Evolutionary conservation across 2,797 vertebrate species (phyloP), one percentile per base, ranked within the genome.

Genomic region (Lophotriccus pileatus): DNA sequence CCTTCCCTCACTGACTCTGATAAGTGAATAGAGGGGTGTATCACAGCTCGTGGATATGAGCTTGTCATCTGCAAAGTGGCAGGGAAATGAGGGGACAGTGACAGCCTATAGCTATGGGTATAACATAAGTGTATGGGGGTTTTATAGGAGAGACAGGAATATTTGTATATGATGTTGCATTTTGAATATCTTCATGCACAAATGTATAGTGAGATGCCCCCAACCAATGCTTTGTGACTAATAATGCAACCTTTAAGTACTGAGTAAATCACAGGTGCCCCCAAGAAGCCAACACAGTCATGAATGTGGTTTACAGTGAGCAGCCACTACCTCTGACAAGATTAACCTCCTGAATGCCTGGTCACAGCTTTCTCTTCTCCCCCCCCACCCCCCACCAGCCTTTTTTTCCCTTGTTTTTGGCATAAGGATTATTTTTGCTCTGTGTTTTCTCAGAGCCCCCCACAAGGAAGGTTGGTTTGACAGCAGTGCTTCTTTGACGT

Each of bases 101-200:
- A 50, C 14, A 53, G 7, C 34, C 37, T 25, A 2, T 8, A 27
- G 27, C 7, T 56, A 0, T 43, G 32, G 39, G 28, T 24, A 0
- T 21, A 56, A 43, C 0, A 2, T 2, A 24, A 34, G 34, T 12
- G 30, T 12, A 2, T 10, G 28, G 5, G 6, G n/a, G 4, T 2
- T 60, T 60, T 53, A 11, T 30, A 34, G 58, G 30, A 41, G 27
- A 52, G 44, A 49, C 6, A 3, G 64, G 34, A 46, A 63, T 34
- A 24, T 37, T 56, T 49, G 5, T n/a, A 5, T 68, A 4, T 12
- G 32, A 7, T 12, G 12, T 55, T 85, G 15, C 9, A 13, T 75
- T 66, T 47, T 46, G 46, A 60, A 2, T 44, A 8, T 41, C 21
- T 80, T 63, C 12, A 27, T 41, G 28, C 11, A n/a, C 3, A 12